These are phyloP conservation scores for Ormia ochracea DNA, from an alignment of 2,888 invertebrate species.

Conservation along the genomic window DNA sequence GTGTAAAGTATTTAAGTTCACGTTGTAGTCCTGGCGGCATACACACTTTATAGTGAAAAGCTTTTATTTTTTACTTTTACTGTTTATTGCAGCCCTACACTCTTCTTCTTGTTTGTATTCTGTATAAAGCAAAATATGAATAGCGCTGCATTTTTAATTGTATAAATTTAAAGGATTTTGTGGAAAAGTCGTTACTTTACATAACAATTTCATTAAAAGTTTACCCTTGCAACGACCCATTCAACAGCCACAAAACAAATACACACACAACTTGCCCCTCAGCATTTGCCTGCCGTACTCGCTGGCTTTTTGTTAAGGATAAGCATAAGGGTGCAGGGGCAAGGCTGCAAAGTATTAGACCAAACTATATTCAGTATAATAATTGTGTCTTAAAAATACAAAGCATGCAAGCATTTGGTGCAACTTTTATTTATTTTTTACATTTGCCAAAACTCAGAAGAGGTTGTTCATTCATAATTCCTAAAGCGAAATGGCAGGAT, in stretches of 20 bases:
- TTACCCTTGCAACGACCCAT: constrained; percentile 38
- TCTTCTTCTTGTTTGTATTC: neutral
- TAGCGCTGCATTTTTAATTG: constrained; percentile 40
- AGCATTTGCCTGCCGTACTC: neutral
- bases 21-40: no score
- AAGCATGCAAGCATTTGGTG: constrained; percentile 29
- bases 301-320: neutral
- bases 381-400: constrained; percentile 23
- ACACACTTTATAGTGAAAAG: neutral
- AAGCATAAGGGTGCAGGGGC: neutral
- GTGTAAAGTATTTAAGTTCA: no score
- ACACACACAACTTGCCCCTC: neutral
- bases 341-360: constrained; percentile 24
- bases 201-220: constrained; percentile 60
- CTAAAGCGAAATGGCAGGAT: constrained; percentile 38
- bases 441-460: constrained; percentile 44
- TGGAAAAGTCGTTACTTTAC: constrained; percentile 55
- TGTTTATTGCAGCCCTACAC: neutral
- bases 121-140: constrained; percentile 38
- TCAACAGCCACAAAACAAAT: constrained; percentile 15
- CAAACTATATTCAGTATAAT: constrained; percentile 15
- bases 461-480: constrained; percentile 49
- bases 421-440: constrained; percentile 9
- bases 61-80: constrained; percentile 17
- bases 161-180: constrained; percentile 52